phyloP scores from a whole-genome alignment of 2,888 invertebrate genomes.

The Cryptophagus acutangulus region DNA sequence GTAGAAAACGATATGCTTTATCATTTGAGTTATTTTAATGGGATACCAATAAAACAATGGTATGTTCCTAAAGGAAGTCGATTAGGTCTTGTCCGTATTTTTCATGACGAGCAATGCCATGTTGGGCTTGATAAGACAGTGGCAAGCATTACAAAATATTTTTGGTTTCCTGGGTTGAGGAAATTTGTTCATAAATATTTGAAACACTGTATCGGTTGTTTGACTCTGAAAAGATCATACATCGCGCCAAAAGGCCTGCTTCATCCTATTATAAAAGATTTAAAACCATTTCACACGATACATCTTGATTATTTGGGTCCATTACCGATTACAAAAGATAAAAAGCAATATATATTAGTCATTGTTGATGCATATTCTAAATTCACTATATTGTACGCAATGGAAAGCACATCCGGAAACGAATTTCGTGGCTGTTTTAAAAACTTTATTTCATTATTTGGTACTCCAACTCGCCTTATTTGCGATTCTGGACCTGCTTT shows the following conservation, averaged over 20 bases:
- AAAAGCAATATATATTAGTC: constrained; percentile 2
- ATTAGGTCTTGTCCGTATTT: no score
- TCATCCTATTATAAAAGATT: constrained; percentile 39
- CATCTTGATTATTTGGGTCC: constrained; percentile 43
- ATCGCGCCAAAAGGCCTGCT: constrained; percentile 10
- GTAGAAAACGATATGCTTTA: no score
- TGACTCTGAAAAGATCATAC: constrained; percentile 2
- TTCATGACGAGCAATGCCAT: no score
- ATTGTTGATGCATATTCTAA: constrained; percentile 5
- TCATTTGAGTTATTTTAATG: no score
- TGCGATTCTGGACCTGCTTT: no score
- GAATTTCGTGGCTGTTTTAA: constrained; percentile 7
- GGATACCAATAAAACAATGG: no score
- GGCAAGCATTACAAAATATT: constrained; percentile 14
- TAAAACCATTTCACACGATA: constrained; percentile 40
- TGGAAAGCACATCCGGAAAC: constrained; percentile 1
- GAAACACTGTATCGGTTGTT: constrained; percentile 12
- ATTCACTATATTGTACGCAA: constrained; percentile 6
- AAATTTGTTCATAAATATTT: constrained; percentile 15
- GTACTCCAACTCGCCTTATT: no score
- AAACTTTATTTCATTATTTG: constrained; percentile 1
- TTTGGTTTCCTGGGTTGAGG: constrained; percentile 16
- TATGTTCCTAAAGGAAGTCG: constrained; percentile 20
- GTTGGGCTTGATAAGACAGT: constrained; percentile 17
- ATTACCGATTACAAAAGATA: constrained; percentile 15